Evolutionary conservation across 2,888 invertebrate species (phyloP).

Genomic region (Meandrusa payeni): DNA sequence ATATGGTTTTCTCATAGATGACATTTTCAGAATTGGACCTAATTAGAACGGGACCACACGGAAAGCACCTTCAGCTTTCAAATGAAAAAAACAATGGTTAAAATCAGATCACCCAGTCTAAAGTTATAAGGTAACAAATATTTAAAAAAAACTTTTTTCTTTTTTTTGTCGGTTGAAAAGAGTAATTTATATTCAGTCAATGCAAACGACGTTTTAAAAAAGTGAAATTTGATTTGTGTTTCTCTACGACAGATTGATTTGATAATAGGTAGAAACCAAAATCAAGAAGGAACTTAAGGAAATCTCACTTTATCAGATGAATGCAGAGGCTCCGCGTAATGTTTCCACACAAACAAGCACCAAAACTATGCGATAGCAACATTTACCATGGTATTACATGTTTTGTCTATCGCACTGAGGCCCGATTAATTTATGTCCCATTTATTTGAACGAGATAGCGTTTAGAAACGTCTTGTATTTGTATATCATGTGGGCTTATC

Average conservation of each 20-base stretch:
- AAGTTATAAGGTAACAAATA: too few relatives aligned
- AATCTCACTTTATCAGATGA: constrained; percentile 33
- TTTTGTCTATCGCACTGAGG: constrained; percentile 68
- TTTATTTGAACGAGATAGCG: constrained; percentile 71
- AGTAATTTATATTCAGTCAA: too few relatives aligned
- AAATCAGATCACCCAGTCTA: too few relatives aligned
- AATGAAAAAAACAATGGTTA: too few relatives aligned
- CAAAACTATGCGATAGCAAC: constrained; percentile 60
- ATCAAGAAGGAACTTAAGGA: constrained; percentile 28
- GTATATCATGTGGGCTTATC: constrained; percentile 70
- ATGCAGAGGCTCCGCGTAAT: constrained; percentile 58
- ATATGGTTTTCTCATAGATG: too few relatives aligned
- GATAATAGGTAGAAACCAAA: constrained; percentile 3
- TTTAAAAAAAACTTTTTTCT: too few relatives aligned
- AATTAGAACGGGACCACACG: too few relatives aligned
- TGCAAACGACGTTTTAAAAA: too few relatives aligned
- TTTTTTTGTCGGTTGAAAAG: too few relatives aligned
- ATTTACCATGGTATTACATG: constrained; percentile 67
- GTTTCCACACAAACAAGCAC: constrained; percentile 55
- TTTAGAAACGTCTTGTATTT: constrained; percentile 68
- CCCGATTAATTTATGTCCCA: constrained; percentile 72
- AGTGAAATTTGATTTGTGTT: too few relatives aligned
- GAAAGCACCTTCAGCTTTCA: too few relatives aligned
- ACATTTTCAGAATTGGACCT: too few relatives aligned
- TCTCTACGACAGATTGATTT: constrained; percentile 8